A percentile compares a stretch with the other conserved stretches of the same genome.
Conservation (phyloP, 2,888 invertebrate species). For the Dryobota labecula region DNA sequence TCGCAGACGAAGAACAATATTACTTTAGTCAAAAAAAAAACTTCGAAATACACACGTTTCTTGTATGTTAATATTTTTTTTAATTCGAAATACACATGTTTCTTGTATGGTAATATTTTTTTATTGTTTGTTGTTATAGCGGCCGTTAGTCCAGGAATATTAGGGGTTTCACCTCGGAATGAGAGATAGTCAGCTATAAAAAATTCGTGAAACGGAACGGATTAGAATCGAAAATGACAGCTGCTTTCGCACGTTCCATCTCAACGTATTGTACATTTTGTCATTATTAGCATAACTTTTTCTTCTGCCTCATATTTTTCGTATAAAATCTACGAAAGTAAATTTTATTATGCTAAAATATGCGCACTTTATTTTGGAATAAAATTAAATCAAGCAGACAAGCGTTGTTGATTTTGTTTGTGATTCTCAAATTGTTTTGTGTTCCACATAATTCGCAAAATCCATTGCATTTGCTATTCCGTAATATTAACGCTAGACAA, state of each 20-base stretch:
- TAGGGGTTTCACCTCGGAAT: too few relatives aligned
- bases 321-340: not conserved
- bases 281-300: not conserved
- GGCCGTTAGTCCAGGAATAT: too few relatives aligned
- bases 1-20: too few relatives aligned
- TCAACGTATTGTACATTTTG: not conserved
- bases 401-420: constrained; percentile 14
- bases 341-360: not conserved
- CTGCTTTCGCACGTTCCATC: not conserved
- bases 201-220: not conserved
- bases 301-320: not conserved
- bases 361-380: too few relatives aligned
- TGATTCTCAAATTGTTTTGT: constrained; percentile 2
- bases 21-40: too few relatives aligned
- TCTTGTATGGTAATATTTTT: too few relatives aligned
- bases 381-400: not conserved
- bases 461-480: not conserved
- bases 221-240: not conserved
- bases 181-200: too few relatives aligned
- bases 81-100: too few relatives aligned
- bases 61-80: too few relatives aligned
- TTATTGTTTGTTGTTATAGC: too few relatives aligned
- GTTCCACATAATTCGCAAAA: not conserved
- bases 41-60: too few relatives aligned
- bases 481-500: not conserved